A percentile compares a stretch with the other conserved stretches of the same genome.
phyloP scores from a whole-genome alignment of 2,888 invertebrate species.

The Meteorus colon region DNA sequence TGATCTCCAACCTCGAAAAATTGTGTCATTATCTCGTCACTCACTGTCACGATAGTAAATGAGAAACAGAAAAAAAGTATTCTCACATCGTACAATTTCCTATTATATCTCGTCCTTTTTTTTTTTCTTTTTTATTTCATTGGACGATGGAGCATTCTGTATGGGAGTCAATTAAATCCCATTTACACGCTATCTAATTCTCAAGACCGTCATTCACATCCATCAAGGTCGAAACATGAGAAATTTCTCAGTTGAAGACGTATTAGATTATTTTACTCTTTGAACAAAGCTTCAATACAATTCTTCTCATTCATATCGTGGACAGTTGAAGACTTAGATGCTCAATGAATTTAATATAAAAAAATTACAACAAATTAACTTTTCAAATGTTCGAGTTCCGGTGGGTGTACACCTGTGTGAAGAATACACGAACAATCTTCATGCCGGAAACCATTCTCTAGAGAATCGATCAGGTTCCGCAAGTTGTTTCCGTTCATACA shows the following conservation, averaged over 20 bases:
- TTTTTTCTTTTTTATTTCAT: background rate
- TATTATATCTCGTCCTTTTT: slow-evolving; percentile 29
- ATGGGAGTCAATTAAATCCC: slow-evolving; percentile 65
- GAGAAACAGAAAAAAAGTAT: slow-evolving; percentile 14
- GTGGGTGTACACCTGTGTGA: too few relatives aligned
- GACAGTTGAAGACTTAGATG: too few relatives aligned
- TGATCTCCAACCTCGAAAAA: slow-evolving; percentile 9
- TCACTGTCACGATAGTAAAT: slow-evolving; percentile 30
- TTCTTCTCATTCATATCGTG: slow-evolving; percentile 65
- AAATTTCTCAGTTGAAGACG: slow-evolving; percentile 65
- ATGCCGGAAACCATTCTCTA: too few relatives aligned
- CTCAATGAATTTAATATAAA: too few relatives aligned
- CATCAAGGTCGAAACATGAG: slow-evolving; percentile 50
- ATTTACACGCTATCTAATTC: slow-evolving; percentile 64
- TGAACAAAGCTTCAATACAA: slow-evolving; percentile 66
- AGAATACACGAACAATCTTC: too few relatives aligned
- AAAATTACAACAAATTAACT: too few relatives aligned
- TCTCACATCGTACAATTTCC: slow-evolving; percentile 23
- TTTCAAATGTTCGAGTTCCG: too few relatives aligned
- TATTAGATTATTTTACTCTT: slow-evolving; percentile 72
- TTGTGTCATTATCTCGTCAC: slow-evolving; percentile 25
- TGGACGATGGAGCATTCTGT: slow-evolving; percentile 16
- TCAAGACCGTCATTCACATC: slow-evolving; percentile 64
- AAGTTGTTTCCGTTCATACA: too few relatives aligned
- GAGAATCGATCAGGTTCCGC: too few relatives aligned